Base-by-base conservation (phyloP, 2,113 vertebrate genomes). In the Alaudala cheleensis region DNA sequence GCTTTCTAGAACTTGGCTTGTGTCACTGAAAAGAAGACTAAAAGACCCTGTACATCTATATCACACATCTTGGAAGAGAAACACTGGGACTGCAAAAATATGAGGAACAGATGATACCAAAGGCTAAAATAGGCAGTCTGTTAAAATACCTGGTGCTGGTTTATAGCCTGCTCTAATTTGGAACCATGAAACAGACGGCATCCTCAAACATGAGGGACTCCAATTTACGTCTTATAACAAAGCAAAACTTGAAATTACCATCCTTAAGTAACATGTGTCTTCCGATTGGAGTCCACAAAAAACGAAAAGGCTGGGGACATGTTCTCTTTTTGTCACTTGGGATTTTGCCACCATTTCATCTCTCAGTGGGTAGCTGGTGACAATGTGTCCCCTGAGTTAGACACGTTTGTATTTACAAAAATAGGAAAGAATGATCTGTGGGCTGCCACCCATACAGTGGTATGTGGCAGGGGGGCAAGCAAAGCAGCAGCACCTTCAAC, bases 381-480 rank as follows among this genome's bases (percentile, higher is more conserved):
- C 66, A 78, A 33, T 9, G 45, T 10, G 37, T 81, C 72, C 53
- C 69, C 25, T 0, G 6, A 73, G 54, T 44, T 14, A 42, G 66
- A 45, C 2, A 4, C 2, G 1, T 44, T 40, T 64, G 31, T 74
- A 34, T 78, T 81, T 79, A 51, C 51, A 53, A 49, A 92, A 90
- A 83, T 73, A 92, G 74, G 42, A 21, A 29, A 78, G 34, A 51
- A n/a, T 45, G 25, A 42, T 66, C 54, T 2, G 11, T 66, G 78
- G 65, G 72, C 61, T 77, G 51, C 72, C n/a, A 29, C 67, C 34
- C 8, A 1, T 42, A 24, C 34, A 15, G 47, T 37, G 87, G 22
- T 74, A 47, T 0, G 0, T 88, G 83, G 81, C 20, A 1, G 21
- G 12, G 54, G 25, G 7, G 1, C 23, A 73, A 62, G n/a, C 1